These are phyloP conservation scores for Chlamydotis undulata DNA, from an alignment of 2,113 vertebrate genomes.

Conservation along the genomic window DNA sequence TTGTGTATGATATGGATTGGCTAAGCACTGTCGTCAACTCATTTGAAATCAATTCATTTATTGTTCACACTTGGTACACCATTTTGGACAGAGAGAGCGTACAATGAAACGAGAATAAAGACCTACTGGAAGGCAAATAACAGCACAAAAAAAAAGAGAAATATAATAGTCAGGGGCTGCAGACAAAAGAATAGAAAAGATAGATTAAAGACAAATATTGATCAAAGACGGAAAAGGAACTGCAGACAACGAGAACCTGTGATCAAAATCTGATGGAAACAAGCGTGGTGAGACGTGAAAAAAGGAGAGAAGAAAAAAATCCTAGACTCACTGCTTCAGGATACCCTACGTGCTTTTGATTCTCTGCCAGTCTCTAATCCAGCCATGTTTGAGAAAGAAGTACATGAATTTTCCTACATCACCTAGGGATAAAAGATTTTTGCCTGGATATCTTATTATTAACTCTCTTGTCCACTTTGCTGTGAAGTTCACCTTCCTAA, in stretches of 20 bases:
- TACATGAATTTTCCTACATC: neutral
- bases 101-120: conserved; percentile 6
- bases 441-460: neutral
- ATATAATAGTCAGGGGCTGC: neutral
- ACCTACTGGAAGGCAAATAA: conserved; percentile 24
- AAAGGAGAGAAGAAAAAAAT: neutral
- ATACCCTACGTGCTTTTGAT: neutral
- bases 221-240: conserved; percentile 39
- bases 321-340: neutral
- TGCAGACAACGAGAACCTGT: neutral
- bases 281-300: neutral
- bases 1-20: neutral
- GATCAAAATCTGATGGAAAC: conserved; percentile 48
- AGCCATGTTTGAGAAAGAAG: neutral
- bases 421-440: neutral
- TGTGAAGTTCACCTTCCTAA: neutral
- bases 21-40: neutral
- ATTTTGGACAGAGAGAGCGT: neutral
- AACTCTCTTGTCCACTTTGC: neutral
- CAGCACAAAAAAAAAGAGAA: neutral
- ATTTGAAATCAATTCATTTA: conserved; percentile 47
- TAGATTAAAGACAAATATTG: conserved; percentile 48
- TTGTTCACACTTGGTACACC: conserved; percentile 4
- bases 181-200: conserved; percentile 36
- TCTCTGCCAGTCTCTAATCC: neutral